phyloP scores from a whole-genome alignment of 2,888 invertebrate species.

The Corbicula japonica region DNA sequence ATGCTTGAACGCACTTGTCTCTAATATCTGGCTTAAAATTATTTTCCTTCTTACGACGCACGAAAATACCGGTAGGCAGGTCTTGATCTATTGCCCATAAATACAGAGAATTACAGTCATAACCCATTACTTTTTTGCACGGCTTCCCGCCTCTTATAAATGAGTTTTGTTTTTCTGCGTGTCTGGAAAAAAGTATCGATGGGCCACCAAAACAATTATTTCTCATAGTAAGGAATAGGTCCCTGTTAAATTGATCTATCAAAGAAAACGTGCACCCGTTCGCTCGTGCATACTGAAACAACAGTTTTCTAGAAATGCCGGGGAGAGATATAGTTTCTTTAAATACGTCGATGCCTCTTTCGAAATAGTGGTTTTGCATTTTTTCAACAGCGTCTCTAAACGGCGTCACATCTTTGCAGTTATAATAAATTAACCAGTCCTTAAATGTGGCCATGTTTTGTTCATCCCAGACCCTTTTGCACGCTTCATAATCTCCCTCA shows the following conservation, averaged over 20 bases:
- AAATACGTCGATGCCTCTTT: conserved; percentile 22
- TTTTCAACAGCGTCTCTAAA: conserved; percentile 12
- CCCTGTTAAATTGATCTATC: conserved; percentile 16
- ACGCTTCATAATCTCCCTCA: not conserved
- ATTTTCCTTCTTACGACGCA: conserved; percentile 23
- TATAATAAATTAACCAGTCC: conserved; percentile 25
- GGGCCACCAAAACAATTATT: conserved; percentile 35
- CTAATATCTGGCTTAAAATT: conserved; percentile 33
- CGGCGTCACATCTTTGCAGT: conserved; percentile 4
- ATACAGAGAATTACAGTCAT: conserved; percentile 50
- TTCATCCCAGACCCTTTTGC: conserved; percentile 11
- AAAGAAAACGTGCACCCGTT: conserved; percentile 34
- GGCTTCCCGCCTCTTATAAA: conserved; percentile 19
- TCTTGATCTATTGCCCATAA: conserved; percentile 31
- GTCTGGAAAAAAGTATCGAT: conserved; percentile 32
- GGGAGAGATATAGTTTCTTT: conserved; percentile 23
- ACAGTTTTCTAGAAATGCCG: conserved; percentile 19
- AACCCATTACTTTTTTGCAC: conserved; percentile 33
- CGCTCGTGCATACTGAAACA: not conserved
- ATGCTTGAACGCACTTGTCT: conserved; percentile 8
- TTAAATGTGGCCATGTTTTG: conserved; percentile 3
- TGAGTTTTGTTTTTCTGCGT: conserved; percentile 26
- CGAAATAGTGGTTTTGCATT: not conserved
- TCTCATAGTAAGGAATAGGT: conserved; percentile 32
- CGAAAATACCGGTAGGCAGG: conserved; percentile 48